A percentile compares a stretch with the other conserved stretches of the same genome.
Conservation (phyloP, 2,797 vertebrate genomes). For the Varecia variegata region DNA sequence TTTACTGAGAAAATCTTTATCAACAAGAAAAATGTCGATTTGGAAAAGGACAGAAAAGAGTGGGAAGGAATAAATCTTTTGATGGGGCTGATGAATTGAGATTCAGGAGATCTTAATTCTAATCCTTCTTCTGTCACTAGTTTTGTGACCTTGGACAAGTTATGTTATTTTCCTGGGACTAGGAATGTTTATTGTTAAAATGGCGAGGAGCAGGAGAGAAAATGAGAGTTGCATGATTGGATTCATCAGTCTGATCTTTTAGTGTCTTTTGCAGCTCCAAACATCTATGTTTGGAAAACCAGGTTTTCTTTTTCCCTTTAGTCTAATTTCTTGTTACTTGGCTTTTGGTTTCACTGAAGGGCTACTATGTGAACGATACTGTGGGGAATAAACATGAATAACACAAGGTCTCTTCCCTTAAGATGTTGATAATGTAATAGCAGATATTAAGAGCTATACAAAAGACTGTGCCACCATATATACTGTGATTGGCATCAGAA, state of each 20-base stretch:
- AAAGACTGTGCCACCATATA: background rate
- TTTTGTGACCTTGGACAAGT: background rate
- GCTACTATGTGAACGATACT: background rate
- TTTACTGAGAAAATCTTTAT: conserved; percentile 23
- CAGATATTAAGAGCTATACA: background rate
- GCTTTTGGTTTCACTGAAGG: conserved; percentile 4
- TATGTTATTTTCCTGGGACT: background rate
- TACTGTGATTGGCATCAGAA: background rate
- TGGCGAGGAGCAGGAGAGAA: background rate
- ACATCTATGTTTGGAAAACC: background rate
- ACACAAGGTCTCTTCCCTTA: background rate
- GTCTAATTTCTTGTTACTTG: conserved; percentile 68
- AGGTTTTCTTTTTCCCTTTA: conserved; percentile 35
- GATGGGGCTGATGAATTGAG: background rate
- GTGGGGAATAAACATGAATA: background rate
- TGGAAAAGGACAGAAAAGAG: conserved; percentile 1
- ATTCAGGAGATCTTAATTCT: conserved; percentile 21
- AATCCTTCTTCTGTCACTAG: background rate
- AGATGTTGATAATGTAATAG: background rate
- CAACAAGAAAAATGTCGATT: conserved; percentile 44
- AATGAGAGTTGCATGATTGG: background rate
- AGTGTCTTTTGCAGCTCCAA: background rate
- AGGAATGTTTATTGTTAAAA: background rate
- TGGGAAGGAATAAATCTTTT: background rate
- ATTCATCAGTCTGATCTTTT: background rate